Conservation (phyloP, 2,888 invertebrate species). For the Amitus sp. region DNA sequence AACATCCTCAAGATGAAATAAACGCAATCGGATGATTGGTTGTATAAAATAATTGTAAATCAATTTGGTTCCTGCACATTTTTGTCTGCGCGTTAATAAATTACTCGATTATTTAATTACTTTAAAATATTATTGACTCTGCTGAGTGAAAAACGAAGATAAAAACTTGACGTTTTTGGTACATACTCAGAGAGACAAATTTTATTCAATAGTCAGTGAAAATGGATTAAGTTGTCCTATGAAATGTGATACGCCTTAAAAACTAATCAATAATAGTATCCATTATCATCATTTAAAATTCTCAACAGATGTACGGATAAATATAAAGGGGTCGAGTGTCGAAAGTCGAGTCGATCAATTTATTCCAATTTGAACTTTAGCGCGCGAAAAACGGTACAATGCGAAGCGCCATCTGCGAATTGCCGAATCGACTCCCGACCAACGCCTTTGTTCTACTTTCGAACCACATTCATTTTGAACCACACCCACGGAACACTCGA, state of each 20-base stretch:
- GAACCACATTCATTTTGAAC: slow-evolving; percentile 1
- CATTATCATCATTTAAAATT: not conserved
- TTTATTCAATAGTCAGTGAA: slow-evolving; percentile 1
- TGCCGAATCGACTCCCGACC: too few species aligned
- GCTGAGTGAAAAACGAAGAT: slow-evolving; percentile 6
- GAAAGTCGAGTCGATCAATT: too few species aligned
- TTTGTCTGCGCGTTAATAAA: not conserved
- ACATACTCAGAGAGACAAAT: too few species aligned
- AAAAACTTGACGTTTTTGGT: too few species aligned
- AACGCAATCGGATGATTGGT: not conserved
- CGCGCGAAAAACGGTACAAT: too few species aligned
- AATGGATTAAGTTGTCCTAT: slow-evolving; percentile 3
- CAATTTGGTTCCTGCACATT: too few species aligned
- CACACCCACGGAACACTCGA: not conserved
- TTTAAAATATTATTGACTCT: slow-evolving; percentile 3
- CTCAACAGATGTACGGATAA: slow-evolving; percentile 8
- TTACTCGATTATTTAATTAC: not conserved
- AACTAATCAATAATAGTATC: slow-evolving; percentile 10
- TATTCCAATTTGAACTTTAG: too few species aligned
- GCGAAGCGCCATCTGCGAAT: too few species aligned
- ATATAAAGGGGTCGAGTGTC: too few species aligned
- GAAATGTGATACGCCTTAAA: slow-evolving; percentile 7
- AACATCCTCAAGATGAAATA: not conserved
- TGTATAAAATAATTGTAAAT: too few species aligned
- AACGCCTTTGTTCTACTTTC: slow-evolving; percentile 10